phyloP scores from a whole-genome alignment of 2,113 vertebrate species.

The Cyphomyrus discorhynchus region DNA sequence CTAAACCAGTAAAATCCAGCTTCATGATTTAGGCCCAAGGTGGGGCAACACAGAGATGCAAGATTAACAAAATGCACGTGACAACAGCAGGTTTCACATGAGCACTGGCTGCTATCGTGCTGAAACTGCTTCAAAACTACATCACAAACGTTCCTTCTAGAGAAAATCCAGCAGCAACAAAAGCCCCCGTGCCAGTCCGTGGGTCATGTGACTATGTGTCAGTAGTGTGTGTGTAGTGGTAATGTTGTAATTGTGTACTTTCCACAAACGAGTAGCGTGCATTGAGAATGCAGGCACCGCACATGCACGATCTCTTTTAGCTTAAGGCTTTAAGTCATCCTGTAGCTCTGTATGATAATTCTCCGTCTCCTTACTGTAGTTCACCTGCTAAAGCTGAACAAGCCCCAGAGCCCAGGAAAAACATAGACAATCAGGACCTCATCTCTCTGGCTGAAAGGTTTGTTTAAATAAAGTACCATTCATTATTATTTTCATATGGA shows the following conservation, averaged over 20 bases:
- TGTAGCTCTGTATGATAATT: not conserved
- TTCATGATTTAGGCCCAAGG: not conserved
- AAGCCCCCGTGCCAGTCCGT: not conserved
- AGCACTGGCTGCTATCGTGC: not conserved
- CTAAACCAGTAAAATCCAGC: not conserved
- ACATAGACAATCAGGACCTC: slow-evolving; percentile 45
- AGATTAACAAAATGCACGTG: not conserved
- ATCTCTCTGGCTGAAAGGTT: slow-evolving; percentile 47
- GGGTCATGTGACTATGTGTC: not conserved
- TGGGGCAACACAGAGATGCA: not conserved
- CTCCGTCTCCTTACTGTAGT: not conserved
- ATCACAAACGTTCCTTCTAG: not conserved
- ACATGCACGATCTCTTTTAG: not conserved
- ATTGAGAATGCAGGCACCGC: not conserved
- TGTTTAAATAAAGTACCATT: slow-evolving; percentile 22
- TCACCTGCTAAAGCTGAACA: slow-evolving; percentile 26
- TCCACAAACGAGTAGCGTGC: not conserved
- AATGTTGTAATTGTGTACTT: not conserved
- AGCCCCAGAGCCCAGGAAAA: slow-evolving; percentile 25
- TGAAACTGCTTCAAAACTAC: not conserved
- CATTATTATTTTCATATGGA: not conserved
- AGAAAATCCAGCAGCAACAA: not conserved
- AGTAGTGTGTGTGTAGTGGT: not conserved
- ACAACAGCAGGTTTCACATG: not conserved
- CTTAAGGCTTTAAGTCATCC: not conserved